Evolutionary conservation across 1,140 invertebrate genomes (phyloP).

Genomic region (Drosophila takahashii): DNA sequence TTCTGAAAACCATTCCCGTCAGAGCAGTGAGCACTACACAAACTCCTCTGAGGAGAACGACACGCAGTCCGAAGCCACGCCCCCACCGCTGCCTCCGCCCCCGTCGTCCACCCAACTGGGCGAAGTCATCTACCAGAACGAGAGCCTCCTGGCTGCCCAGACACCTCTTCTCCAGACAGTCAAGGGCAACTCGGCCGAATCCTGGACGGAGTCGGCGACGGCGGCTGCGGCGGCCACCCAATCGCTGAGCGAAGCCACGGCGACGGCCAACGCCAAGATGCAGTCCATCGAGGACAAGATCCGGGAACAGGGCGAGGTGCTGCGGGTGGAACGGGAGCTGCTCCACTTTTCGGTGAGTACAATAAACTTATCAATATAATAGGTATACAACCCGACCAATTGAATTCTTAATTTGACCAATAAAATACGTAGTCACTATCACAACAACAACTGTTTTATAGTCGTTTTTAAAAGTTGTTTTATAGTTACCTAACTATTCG

Average conservation of each 20-base stretch:
- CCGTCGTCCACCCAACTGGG: constrained; percentile 65
- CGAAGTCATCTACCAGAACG: constrained; percentile 87
- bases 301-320: constrained; percentile 88
- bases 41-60: constrained; percentile 84
- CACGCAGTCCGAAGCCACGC: constrained; percentile 72
- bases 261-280: constrained; percentile 84
- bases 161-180: constrained; percentile 77
- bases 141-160: constrained; percentile 61
- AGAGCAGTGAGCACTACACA: constrained; percentile 88
- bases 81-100: constrained; percentile 56
- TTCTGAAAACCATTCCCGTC: constrained; percentile 90
- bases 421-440: no score
- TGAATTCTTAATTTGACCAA: no score
- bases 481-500: no score
- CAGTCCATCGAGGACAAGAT: constrained; percentile 87
- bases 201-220: constrained; percentile 87
- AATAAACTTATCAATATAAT: no score
- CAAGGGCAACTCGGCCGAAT: constrained; percentile 80
- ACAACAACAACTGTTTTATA: no score
- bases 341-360: constrained; percentile 86
- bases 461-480: no score
- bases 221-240: constrained; percentile 89
- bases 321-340: constrained; percentile 91
- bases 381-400: no score
- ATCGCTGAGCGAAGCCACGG: constrained; percentile 86